Conservation (phyloP, 2,888 invertebrate genomes). For the Xestobium rufovillosum region DNA sequence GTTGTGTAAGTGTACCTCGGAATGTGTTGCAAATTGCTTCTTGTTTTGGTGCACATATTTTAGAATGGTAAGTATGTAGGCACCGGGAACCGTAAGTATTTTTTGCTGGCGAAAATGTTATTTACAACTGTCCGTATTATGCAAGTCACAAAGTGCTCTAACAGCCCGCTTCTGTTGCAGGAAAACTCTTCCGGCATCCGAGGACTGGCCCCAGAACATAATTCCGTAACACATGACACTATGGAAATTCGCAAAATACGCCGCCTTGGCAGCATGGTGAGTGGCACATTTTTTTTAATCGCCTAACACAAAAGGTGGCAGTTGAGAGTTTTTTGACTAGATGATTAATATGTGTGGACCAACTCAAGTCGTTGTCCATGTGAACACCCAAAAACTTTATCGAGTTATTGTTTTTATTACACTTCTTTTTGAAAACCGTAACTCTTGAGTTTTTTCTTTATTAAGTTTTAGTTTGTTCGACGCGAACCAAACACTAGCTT, state of each 20-base stretch:
- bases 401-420: background rate
- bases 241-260: too few relatives aligned
- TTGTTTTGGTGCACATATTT: background rate
- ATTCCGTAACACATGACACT: too few relatives aligned
- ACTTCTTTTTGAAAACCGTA: background rate
- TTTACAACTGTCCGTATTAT: background rate
- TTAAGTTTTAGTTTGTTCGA: background rate
- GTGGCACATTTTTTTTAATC: too few relatives aligned
- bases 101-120: background rate
- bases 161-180: background rate
- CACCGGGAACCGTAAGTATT: background rate
- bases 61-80: background rate
- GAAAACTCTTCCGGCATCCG: constrained; percentile 1
- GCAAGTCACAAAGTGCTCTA: background rate
- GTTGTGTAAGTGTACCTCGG: constrained; percentile 1
- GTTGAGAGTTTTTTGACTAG: too few relatives aligned
- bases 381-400: constrained; percentile 1
- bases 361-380: background rate
- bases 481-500: background rate
- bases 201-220: too few relatives aligned
- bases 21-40: background rate
- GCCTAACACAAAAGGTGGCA: too few relatives aligned
- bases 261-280: too few relatives aligned
- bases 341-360: background rate
- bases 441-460: background rate